Conservation (phyloP, 2,888 invertebrate genomes). For the Pseudococcus longispinus region DNA sequence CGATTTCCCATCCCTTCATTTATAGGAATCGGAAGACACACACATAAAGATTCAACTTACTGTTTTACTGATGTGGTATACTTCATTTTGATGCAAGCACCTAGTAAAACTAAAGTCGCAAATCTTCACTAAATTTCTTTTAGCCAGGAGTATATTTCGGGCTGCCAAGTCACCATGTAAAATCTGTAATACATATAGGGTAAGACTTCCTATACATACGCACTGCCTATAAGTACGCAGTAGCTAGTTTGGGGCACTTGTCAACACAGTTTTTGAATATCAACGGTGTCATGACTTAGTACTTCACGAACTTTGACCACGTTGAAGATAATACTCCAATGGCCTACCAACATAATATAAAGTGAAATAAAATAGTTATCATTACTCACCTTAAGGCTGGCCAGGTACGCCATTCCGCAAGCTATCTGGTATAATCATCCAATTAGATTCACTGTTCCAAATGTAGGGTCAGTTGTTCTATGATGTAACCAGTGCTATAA, state of each 20-base stretch:
- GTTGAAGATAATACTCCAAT: no score
- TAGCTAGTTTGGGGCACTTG: no score
- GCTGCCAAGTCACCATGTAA: conserved; percentile 88
- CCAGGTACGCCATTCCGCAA: conserved; percentile 92
- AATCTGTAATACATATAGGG: conserved; percentile 66
- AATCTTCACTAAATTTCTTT: conserved; percentile 91
- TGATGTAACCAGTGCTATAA: no score
- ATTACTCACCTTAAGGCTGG: conserved; percentile 81
- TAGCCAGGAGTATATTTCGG: conserved; percentile 85
- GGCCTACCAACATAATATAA: background rate
- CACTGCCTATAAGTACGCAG: no score
- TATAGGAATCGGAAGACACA: no score
- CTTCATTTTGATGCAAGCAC: conserved; percentile 83
- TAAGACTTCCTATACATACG: no score
- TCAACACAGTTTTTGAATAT: no score
- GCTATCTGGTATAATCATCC: conserved; percentile 94
- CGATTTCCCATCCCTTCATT: no score
- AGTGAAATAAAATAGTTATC: background rate
- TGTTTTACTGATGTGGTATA: conserved; percentile 83
- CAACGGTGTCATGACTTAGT: no score
- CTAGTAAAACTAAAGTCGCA: conserved; percentile 95
- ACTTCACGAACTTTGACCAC: no score
- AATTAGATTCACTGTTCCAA: conserved; percentile 82
- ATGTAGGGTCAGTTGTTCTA: no score
- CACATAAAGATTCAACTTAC: conserved; percentile 2